phyloP scores from a whole-genome alignment of 1,140 invertebrate genomes.

The Penaeus indicus region DNA sequence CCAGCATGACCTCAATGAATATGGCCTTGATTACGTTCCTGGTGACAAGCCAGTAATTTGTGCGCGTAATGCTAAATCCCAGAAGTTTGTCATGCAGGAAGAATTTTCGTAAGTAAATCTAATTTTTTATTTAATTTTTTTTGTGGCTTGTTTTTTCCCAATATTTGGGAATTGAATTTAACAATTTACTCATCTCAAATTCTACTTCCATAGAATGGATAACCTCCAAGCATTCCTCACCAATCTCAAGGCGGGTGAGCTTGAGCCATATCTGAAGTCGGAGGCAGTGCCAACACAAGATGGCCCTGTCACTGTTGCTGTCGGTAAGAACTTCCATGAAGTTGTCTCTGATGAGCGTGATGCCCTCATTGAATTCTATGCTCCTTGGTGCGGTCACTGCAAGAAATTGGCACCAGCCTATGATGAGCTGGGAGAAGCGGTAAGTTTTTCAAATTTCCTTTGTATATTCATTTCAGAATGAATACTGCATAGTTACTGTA shows the following conservation, averaged over 20 bases:
- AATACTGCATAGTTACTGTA: too few relatives aligned
- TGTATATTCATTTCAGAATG: not conserved
- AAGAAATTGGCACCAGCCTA: conserved; percentile 94
- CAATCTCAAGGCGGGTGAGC: conserved; percentile 83
- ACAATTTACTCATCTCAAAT: too few relatives aligned
- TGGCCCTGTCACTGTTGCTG: conserved; percentile 89
- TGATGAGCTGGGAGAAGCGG: conserved; percentile 94
- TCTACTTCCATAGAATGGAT: conserved; percentile 75
- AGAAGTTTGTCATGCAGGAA: conserved; percentile 91
- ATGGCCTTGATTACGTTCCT: conserved; percentile 88
- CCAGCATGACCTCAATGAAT: conserved; percentile 94
- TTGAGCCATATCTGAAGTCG: conserved; percentile 96
- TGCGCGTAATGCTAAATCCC: conserved; percentile 83
- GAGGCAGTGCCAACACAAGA: conserved; percentile 92
- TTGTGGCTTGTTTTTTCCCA: too few relatives aligned
- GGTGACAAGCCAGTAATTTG: conserved; percentile 91
- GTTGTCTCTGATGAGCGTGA: conserved; percentile 93
- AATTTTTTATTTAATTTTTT: conserved; percentile 40
- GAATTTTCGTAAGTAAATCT: conserved; percentile 79
- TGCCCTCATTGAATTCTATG: conserved; percentile 97
- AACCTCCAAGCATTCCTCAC: conserved; percentile 90
- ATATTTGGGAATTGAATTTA: too few relatives aligned
- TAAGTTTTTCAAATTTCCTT: conserved; percentile 68
- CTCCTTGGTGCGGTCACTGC: conserved; percentile 99
- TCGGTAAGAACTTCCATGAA: conserved; percentile 97